phyloP scores from a whole-genome alignment of 2,888 invertebrate species.

The Thumatha senex region DNA sequence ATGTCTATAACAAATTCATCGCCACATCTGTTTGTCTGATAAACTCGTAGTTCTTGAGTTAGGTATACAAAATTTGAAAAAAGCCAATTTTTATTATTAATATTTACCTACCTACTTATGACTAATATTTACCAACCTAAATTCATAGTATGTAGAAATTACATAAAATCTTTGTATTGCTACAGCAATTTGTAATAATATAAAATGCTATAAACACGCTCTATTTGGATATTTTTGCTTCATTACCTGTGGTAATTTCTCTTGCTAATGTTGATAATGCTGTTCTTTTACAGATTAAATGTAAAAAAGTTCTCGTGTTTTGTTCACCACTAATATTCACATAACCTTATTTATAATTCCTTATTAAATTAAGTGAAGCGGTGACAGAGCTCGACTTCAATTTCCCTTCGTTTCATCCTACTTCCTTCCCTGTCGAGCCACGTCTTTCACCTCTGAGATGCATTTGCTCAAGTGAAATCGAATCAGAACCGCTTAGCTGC shows the following conservation, averaged over 20 bases:
- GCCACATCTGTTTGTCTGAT: no score
- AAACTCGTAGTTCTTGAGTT: no score
- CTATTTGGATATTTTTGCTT: constrained; percentile 46
- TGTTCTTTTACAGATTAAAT: constrained; percentile 53
- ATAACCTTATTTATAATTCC: constrained; percentile 30
- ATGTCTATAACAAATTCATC: no score
- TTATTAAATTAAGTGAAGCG: constrained; percentile 68
- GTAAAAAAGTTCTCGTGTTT: constrained; percentile 32
- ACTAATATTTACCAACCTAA: no score
- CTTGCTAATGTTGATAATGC: constrained; percentile 45
- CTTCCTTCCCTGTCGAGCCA: constrained; percentile 74
- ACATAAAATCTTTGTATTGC: constrained; percentile 44
- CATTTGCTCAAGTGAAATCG: constrained; percentile 74
- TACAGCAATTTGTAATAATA: constrained; percentile 5
- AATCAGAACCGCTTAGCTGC: constrained; percentile 79
- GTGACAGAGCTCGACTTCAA: constrained; percentile 66
- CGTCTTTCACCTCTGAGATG: constrained; percentile 82
- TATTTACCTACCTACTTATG: no score
- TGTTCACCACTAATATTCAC: constrained; percentile 40
- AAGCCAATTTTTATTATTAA: no score
- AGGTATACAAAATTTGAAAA: no score
- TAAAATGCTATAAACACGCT: constrained; percentile 24
- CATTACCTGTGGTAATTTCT: constrained; percentile 49
- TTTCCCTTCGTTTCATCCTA: constrained; percentile 59
- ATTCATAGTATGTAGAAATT: no score